Conservation (phyloP, 1,140 invertebrate species). For the Saxidomus purpurata region DNA sequence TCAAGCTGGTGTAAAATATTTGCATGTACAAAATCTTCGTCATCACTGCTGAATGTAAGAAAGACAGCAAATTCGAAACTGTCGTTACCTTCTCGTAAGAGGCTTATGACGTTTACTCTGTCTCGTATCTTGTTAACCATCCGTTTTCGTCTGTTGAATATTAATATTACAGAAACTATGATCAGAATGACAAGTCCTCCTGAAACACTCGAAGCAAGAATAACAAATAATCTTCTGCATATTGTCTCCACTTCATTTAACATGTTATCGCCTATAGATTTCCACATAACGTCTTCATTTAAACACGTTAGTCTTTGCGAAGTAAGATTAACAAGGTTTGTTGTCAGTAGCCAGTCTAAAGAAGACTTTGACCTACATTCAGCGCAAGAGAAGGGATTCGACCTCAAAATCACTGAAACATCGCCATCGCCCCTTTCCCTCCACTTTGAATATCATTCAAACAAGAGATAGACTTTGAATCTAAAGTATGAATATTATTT, state of each 20-base stretch:
- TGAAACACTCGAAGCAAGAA: not conserved
- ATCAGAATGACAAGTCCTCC: not conserved
- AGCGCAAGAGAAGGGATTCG: not conserved
- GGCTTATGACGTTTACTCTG: not conserved
- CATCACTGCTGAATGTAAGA: slow-evolving; percentile 15
- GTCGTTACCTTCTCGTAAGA: not conserved
- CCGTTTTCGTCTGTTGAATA: not conserved
- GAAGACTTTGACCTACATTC: not conserved
- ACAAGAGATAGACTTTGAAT: not conserved
- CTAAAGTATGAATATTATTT: not conserved
- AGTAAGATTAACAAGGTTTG: not conserved
- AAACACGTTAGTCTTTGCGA: not conserved
- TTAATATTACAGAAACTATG: not conserved
- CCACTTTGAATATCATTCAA: not conserved
- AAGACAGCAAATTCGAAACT: slow-evolving; percentile 1
- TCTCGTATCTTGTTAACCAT: not conserved
- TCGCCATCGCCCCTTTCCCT: not conserved
- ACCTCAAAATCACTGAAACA: not conserved
- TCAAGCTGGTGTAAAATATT: not conserved
- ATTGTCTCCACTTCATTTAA: not conserved
- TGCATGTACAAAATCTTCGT: slow-evolving; percentile 11
- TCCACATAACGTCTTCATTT: not conserved
- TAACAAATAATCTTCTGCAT: not conserved
- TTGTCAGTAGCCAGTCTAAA: not conserved
- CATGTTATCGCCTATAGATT: not conserved